A percentile compares a stretch with the other conserved stretches of the same genome.
Evolutionary conservation across 2,113 vertebrate genomes (phyloP).

Genomic region (Bufo gargarizans): DNA sequence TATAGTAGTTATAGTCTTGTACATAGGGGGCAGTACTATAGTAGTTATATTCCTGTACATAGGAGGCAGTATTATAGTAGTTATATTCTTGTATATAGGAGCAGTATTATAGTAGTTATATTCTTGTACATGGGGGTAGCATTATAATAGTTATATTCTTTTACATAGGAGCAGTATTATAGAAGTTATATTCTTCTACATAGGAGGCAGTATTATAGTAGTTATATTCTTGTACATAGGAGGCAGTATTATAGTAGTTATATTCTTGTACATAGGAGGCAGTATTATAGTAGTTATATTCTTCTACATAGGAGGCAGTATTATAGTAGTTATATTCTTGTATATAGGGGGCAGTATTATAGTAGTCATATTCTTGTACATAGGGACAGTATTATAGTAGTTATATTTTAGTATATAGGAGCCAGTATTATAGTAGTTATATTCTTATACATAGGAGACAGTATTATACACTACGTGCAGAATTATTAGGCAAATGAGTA

Average conservation of each 20-base stretch:
- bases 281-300: neutral
- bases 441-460: no score
- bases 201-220: neutral
- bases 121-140: no score
- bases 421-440: no score
- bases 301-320: neutral
- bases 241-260: neutral
- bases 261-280: neutral
- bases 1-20: no score
- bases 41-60: no score
- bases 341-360: neutral
- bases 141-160: no score
- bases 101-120: neutral
- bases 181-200: neutral
- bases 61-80: no score
- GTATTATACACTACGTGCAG: no score
- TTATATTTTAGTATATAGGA: no score
- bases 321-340: slow-evolving; percentile 17
- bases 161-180: no score
- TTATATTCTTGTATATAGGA: neutral
- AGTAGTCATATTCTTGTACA: neutral
- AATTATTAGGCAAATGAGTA: no score
- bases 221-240: neutral
- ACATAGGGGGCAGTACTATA: no score
- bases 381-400: neutral